Base-by-base conservation (phyloP, 2,888 invertebrate genomes). In the Orgyia antiqua region DNA sequence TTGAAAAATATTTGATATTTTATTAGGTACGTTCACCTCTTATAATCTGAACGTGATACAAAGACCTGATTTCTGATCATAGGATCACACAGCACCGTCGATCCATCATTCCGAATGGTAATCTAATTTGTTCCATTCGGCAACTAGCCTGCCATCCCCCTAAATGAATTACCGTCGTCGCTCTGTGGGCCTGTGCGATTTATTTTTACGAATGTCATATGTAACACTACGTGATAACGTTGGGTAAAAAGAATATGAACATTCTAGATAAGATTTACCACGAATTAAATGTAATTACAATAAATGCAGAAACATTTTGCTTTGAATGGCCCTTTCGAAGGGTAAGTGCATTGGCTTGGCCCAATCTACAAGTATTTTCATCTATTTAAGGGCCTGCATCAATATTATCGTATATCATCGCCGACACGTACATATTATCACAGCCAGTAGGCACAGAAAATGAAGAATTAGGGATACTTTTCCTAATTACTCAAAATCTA, bases 51-150 rank as follows among this genome's bases (percentile, higher is more conserved):
- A 35, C 36, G 31, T 36, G 36, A 36, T 36, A 32, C 26, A 29
- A 25, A 31, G 42, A 51, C 39, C 57, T 67, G 72, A 72, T 73
- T 74, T 73, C 34, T 42, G 34, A 31, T 39, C 30, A 13, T 27
- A 35, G 46, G 50, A 38, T 24, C 42, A 46, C 45, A 45, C 45
- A 50, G 43, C 36, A 31, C 45, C 38, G 47, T 44, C 72, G 66
- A 82, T 82, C 80, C 74, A 71, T 83, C 82, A 83, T 75, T 65
- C 59, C 39, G 55, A 59, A 78, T 78, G 80, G 68, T 76, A 75
- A 83, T 83, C 73, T 70, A 82, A 84, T 83, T 79, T 73, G 47
- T 50, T 63, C 55, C 68, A 63, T 69, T 75, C 64, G 68, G 64
- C 65, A 59, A 60, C 60, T 60, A 58, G 65, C 4, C 66, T 43